phyloP scores from a whole-genome alignment of 1,140 invertebrate genomes.

The Drosophila ananassae region DNA sequence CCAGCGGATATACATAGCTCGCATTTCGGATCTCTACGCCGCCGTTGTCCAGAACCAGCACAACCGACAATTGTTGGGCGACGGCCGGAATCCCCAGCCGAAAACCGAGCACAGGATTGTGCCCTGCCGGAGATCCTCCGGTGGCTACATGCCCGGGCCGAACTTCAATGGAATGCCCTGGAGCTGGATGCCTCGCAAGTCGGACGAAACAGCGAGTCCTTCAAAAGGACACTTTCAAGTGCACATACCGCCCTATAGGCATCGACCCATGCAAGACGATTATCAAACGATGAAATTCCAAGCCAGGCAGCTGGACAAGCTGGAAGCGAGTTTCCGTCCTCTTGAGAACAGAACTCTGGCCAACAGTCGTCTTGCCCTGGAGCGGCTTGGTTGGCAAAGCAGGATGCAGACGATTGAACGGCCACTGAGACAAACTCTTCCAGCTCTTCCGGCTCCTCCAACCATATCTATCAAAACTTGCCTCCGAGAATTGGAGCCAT shows the following conservation, averaged over 20 bases:
- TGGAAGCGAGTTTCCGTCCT: too few species aligned
- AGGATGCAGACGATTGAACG: neutral
- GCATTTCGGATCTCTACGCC: slow-evolving; percentile 12
- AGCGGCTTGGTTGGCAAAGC: neutral
- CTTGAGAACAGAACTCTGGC: too few species aligned
- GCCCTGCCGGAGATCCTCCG: slow-evolving; percentile 9
- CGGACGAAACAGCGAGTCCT: neutral
- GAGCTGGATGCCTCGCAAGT: slow-evolving; percentile 4
- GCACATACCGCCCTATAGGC: neutral
- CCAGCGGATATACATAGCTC: neutral
- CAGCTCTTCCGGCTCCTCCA: neutral
- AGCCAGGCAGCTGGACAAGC: too few species aligned
- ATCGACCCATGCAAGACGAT: neutral
- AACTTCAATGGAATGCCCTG: slow-evolving; percentile 7
- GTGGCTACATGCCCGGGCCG: slow-evolving; percentile 9
- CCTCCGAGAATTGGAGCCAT: neutral
- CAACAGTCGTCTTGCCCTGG: too few species aligned
- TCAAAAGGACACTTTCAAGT: neutral
- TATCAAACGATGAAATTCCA: neutral
- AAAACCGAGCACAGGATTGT: neutral
- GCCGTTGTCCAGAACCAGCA: slow-evolving; percentile 17
- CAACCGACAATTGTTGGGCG: neutral
- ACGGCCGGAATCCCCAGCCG: too few species aligned
- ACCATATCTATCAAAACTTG: neutral
- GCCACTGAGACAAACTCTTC: neutral